Evolutionary conservation across 1,140 invertebrate genomes (phyloP).

Genomic region (Temnothorax curvispinosus): DNA sequence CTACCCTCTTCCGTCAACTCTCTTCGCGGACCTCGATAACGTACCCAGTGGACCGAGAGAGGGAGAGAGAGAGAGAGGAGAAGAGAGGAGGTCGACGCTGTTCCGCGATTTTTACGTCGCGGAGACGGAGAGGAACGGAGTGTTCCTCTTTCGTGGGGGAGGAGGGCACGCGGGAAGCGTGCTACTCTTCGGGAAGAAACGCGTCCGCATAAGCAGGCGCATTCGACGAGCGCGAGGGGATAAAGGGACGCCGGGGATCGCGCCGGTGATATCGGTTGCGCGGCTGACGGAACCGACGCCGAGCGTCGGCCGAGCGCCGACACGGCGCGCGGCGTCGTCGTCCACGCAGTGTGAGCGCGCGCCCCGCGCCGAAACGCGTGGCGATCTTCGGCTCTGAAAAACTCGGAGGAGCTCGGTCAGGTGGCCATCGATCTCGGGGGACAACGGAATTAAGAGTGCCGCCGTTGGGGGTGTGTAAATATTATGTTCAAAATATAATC

Average conservation of each 20-base stretch:
- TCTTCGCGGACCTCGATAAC: not conserved
- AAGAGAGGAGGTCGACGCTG: not conserved
- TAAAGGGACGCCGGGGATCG: not conserved
- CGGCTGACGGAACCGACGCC: constrained; percentile 38
- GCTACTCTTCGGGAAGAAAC: too few species aligned
- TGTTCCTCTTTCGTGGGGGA: not conserved
- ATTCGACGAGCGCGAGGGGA: not conserved
- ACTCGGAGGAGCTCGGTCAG: not conserved
- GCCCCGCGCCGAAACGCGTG: not conserved
- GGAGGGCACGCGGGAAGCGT: too few species aligned
- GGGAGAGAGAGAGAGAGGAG: not conserved
- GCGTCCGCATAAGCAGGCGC: too few species aligned
- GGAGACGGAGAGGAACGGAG: not conserved
- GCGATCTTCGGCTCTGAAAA: not conserved
- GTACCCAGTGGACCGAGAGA: not conserved
- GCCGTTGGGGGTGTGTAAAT: not conserved
- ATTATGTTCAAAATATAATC: not conserved
- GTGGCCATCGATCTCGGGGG: not conserved
- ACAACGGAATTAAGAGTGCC: not conserved
- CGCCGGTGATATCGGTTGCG: not conserved
- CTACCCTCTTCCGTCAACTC: not conserved
- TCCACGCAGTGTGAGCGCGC: not conserved
- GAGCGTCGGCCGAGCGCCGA: constrained; percentile 1
- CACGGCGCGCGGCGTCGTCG: not conserved
- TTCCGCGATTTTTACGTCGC: not conserved